Base-by-base conservation (phyloP, 2,797 vertebrate species). In the Bucorvus abyssinicus region DNA sequence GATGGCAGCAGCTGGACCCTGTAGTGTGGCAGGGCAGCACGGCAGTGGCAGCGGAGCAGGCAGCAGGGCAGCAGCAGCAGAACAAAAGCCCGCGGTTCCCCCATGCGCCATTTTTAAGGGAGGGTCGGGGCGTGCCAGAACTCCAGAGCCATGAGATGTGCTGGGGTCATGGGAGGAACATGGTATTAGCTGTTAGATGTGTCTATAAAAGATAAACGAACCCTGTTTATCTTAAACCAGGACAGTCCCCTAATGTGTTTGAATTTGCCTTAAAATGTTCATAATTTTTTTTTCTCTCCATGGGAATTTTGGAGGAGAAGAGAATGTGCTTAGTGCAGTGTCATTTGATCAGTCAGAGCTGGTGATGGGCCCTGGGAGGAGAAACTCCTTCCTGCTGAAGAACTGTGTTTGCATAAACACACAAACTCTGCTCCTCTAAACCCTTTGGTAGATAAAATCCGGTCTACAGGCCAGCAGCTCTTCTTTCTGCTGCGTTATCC, bases 261-360 rank as follows among this genome's bases (percentile, higher is more conserved):
- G 45, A 50, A 60, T 69, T 69, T 64, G 26, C 24, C 32, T 63
- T 86, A 64, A 59, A 83, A 74, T 14, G 2, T 68, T 86, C 12
- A 1, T 22, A 63, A 57, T 15, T 44, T 10, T 53, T 78, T 82
- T 67, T 70, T 26, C n/a, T 57, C 5, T 71, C 67, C 5, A 1
- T 59, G 52, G 45, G 50, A 49, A 36, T 86, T 88, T 36, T 30
- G 8, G n/a, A 63, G 36, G 38, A 60, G 12, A 81, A 55, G 50
- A 20, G 65, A 30, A 50, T 0, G 0, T 50, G 32, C 65, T 65
- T 17, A 34, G 24, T 65, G n/a, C 14, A 2, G 47, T 69, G 55
- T 69, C 27, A 12, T 53, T n/a, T n/a, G n/a, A n/a, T 74, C 53
- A 42, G 69, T 70, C 68, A 56, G 63, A 40, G 24, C 1, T 36